phyloP scores from a whole-genome alignment of 2,113 vertebrate species.

The Catharus fuscescens region DNA sequence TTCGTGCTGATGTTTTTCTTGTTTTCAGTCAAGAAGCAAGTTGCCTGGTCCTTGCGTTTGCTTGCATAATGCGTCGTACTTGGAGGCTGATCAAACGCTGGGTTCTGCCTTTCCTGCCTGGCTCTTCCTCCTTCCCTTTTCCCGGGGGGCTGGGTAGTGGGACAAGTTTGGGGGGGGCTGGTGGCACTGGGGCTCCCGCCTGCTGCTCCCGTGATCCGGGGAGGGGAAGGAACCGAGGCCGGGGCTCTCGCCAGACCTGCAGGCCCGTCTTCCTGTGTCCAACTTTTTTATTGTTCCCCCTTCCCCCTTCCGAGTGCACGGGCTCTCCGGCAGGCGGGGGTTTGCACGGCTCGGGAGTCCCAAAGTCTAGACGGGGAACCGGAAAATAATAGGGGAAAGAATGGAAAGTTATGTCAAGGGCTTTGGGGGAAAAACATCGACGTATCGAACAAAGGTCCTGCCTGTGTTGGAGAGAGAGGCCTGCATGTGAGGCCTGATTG shows the following conservation, averaged over 20 bases:
- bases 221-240: neutral
- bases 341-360: slow-evolving; percentile 7
- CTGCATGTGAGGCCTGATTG: slow-evolving; percentile 73
- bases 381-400: slow-evolving; percentile 51
- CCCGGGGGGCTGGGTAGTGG: neutral
- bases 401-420: slow-evolving; percentile 56
- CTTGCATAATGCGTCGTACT: slow-evolving; percentile 69
- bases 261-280: slow-evolving; percentile 69
- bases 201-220: neutral
- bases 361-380: slow-evolving; percentile 47
- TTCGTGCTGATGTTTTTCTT: slow-evolving; percentile 20
- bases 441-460: slow-evolving; percentile 79
- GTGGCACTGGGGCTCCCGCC: neutral
- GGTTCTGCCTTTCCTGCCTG: slow-evolving; percentile 39
- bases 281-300: slow-evolving; percentile 72
- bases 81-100: slow-evolving; percentile 51
- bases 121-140: neutral
- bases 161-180: neutral
- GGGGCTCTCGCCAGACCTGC: slow-evolving; percentile 37
- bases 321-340: slow-evolving; percentile 10
- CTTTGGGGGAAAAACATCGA: slow-evolving; percentile 64
- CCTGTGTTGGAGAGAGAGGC: slow-evolving; percentile 74
- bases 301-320: neutral
- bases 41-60: slow-evolving; percentile 31
- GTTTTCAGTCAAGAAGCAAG: slow-evolving; percentile 31